Evolutionary conservation across 2,797 vertebrate species (phyloP), one percentile per base, ranked within the genome.

Genomic region (Numenius phaeopus): DNA sequence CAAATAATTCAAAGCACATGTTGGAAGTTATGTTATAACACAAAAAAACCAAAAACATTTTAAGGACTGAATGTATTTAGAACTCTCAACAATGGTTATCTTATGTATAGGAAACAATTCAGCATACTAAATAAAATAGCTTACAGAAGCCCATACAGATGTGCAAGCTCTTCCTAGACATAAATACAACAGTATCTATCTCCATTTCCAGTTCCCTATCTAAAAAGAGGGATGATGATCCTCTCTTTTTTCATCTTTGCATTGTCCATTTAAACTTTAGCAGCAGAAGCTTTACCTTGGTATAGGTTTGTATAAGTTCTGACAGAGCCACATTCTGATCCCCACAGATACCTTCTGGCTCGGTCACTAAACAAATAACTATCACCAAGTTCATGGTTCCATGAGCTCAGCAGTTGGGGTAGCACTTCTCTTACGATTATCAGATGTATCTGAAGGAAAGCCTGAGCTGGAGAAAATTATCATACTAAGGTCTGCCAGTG

Each of bases 1-100:
- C 34, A 80, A 81, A 70, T 97, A 96, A 97, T 94, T 96, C 80
- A 96, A 88, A 94, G 34, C 73, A 90, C 57, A 85, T 95, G 90
- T 79, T 72, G 47, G 87, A 89, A 80, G 71, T 82, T 50, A 73
- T 81, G 37, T 76, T 88, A 39, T 26, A 73, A 92, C 37, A 75
- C 23, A n/a, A 61, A 30, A 42, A 42, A 46, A 27, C 8, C 3
- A 2, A 58, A 87, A 88, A 59, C 11, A 49, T 22, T 89, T 89
- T 6, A 76, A 69, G 37, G 57, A 52, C 26, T 76, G 93, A 83
- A 82, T 24, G 14, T 47, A 83, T 80, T 84, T 82, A 67, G 34
- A 91, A 83, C 39, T 61, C 73, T 65, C 42, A 26, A 30, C 24
- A 76, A 61, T 4, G 11, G n/a, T 52, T 59, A 65, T 42, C 26